These are phyloP conservation scores for Acleris laterana DNA, from an alignment of 2,888 invertebrate species.

Conservation along the genomic window DNA sequence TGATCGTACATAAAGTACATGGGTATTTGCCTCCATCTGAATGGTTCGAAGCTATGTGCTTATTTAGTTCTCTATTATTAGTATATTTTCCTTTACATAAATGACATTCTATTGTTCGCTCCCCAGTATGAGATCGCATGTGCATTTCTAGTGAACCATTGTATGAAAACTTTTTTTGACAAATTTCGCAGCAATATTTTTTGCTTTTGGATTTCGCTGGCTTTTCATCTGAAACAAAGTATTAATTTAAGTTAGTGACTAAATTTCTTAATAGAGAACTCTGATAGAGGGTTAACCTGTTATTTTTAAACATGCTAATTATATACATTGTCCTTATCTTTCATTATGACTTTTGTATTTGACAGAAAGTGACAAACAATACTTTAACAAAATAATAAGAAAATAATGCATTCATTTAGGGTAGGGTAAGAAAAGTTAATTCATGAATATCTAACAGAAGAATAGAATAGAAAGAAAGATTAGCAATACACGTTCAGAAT, in stretches of 20 bases:
- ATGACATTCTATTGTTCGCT: conserved; percentile 61
- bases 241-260: neutral
- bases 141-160: conserved; percentile 60
- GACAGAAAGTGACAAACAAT: no score
- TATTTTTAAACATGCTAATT: no score
- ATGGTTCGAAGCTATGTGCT: conserved; percentile 61
- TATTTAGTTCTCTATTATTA: conserved; percentile 64
- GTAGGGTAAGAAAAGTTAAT: no score
- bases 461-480: no score
- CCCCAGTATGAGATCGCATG: conserved; percentile 56
- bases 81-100: conserved; percentile 60
- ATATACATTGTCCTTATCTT: no score
- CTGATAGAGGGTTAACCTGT: no score
- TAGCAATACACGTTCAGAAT: no score
- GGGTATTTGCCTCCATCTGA: conserved; percentile 53
- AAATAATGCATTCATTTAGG: no score
- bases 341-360: no score
- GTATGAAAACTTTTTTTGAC: conserved; percentile 56
- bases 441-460: no score
- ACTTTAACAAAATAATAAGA: no score
- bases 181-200: conserved; percentile 48
- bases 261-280: no score
- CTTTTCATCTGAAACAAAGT: conserved; percentile 42
- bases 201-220: conserved; percentile 38
- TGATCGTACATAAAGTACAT: conserved; percentile 61